Evolutionary conservation across 1,140 invertebrate genomes (phyloP), one percentile per base, ranked within the genome.

Genomic region (Pectinophora gossypiella): DNA sequence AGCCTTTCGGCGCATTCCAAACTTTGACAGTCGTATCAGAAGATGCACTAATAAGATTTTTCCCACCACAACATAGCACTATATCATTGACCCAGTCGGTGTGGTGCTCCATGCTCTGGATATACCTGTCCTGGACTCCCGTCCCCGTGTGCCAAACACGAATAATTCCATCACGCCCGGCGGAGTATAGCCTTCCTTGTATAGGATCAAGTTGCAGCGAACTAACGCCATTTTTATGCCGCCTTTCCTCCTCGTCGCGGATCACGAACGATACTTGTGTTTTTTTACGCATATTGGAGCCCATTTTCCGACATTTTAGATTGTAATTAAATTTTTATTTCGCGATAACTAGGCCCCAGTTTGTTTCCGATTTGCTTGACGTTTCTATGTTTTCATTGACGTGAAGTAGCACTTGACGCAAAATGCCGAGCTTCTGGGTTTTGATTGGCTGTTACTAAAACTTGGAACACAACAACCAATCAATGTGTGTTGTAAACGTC

Each of bases 71-170:
- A 80, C 98, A 99, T 0, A 99, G 89, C 7, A 99, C 95, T 82
- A 99, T 98, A 89, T 99, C 98, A 88, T 99, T 99, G 10, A 99
- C 97, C 98, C 98, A 99, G 87, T 99, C 98, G 13, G 98, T 99
- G 76, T 99, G 98, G 89, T 99, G 98, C 76, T 97, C 95, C 95
- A 97, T 95, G 1, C 97, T 98, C 70, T 98, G 96, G 35, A 97
- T 92, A 81, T 98, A 99, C 40, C 94, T 93, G 66, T 98, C 95
- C 68, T 89, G 90, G 1, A 79, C 61, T 20, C 81, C 82, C 12
- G 67, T 72, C 0, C 71, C 79, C 16, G 92, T 92, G 74, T 98
- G 97, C 97, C 98, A 99, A 78, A 99, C 98, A 49, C 99, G 91
- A 69, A 99, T 99, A 61, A 99, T 98, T 38, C 97, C 97, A 89